Percentiles rank a stretch among this genome's conserved stretches.
Evolutionary conservation across 2,113 vertebrate genomes (phyloP).

Genomic region (Plecturocebus donacophilus): DNA sequence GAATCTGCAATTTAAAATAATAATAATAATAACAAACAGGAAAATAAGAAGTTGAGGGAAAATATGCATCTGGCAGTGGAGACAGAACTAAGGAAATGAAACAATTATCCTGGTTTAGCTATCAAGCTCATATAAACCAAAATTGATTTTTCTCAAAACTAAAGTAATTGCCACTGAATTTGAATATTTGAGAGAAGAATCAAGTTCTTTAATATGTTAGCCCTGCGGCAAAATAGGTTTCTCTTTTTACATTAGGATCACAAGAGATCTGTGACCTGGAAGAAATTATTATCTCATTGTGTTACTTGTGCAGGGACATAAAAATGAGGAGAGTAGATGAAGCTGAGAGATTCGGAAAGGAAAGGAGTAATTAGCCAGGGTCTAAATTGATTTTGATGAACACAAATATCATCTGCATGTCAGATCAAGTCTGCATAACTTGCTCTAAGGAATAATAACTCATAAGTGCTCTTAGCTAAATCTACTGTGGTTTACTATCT

Average conservation of each 20-base stretch:
- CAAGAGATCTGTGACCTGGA: neutral
- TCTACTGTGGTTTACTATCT: neutral
- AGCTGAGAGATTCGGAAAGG: neutral
- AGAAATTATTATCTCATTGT: neutral
- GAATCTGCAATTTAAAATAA: slow-evolving; percentile 88
- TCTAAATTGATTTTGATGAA: neutral
- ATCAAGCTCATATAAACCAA: neutral
- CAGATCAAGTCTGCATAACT: neutral
- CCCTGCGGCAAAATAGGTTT: neutral
- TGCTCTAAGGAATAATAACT: neutral
- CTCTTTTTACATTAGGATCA: neutral
- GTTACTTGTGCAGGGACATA: neutral
- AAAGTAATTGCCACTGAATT: neutral
- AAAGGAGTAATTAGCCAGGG: neutral
- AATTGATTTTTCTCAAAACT: neutral
- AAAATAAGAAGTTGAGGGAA: slow-evolving; percentile 7
- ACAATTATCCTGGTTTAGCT: neutral
- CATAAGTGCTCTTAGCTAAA: neutral
- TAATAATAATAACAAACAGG: neutral
- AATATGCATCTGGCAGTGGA: neutral
- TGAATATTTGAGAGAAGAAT: neutral
- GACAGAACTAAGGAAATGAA: neutral
- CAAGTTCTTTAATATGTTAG: neutral
- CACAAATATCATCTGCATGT: neutral
- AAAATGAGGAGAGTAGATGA: neutral